Evolutionary conservation across 2,797 vertebrate species (phyloP).

Genomic region (Gymnoscopelus braueri): DNA sequence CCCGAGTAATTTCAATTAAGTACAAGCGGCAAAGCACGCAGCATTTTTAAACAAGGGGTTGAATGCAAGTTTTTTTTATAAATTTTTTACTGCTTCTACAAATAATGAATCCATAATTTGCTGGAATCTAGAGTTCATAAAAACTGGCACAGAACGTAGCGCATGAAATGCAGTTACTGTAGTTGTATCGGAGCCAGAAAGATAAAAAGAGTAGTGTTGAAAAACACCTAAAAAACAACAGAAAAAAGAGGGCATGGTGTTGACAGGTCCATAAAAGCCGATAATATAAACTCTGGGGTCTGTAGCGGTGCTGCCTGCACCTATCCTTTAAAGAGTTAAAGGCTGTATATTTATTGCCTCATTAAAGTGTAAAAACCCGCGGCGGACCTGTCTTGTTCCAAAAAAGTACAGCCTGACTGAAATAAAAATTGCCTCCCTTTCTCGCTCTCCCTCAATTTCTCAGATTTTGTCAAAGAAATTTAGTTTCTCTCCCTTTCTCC

Average conservation of each 20-base stretch:
- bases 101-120: constrained; percentile 71
- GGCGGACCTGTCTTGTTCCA: constrained; percentile 75
- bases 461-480: constrained; percentile 38
- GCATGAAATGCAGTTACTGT: constrained; percentile 63
- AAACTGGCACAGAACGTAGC: constrained; percentile 79
- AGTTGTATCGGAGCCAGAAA: constrained; percentile 61
- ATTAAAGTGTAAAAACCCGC: constrained; percentile 80
- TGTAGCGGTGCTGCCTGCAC: constrained; percentile 75
- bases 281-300: constrained; percentile 85
- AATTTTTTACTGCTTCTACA: constrained; percentile 47
- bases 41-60: constrained; percentile 12
- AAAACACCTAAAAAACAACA: constrained; percentile 17
- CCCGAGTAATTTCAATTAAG: constrained; percentile 59
- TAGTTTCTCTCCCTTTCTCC: constrained; percentile 54
- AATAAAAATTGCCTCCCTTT: constrained; percentile 71
- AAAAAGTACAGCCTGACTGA: constrained; percentile 55
- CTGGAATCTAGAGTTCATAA: constrained; percentile 83
- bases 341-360: constrained; percentile 86
- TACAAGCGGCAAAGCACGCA: constrained; percentile 21
- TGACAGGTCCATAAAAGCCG: constrained; percentile 92
- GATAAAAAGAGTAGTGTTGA: constrained; percentile 38
- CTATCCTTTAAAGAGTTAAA: constrained; percentile 82
- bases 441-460: constrained; percentile 32
- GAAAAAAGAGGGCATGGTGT: constrained; percentile 76
- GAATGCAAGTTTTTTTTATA: constrained; percentile 40